Evolutionary conservation across 64 coral and sea anemone species (phyloP).

Genomic region (Catalaphyllia jardinei): DNA sequence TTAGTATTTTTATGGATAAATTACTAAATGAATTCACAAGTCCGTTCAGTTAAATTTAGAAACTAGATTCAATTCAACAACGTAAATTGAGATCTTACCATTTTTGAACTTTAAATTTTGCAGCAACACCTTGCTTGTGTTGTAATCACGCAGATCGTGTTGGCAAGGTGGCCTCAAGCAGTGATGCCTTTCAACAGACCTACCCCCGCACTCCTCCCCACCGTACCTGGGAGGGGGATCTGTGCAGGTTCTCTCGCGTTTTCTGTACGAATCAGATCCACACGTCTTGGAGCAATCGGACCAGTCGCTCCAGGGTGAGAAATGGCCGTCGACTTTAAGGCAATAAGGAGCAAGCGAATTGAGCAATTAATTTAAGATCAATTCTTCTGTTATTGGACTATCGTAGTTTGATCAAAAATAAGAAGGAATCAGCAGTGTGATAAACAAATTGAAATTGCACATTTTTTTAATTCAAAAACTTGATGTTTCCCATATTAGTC

Average conservation of each 20-base stretch:
- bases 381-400: too few species aligned
- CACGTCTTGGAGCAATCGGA: constrained; percentile 42
- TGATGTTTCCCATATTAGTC: too few species aligned
- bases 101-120: not conserved
- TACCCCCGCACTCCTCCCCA: constrained; percentile 33
- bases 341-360: not conserved
- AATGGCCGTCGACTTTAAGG: constrained; percentile 11
- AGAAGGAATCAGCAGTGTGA: too few species aligned
- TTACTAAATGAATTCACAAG: too few species aligned
- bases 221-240: constrained; percentile 28
- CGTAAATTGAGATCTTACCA: not conserved
- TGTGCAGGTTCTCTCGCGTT: constrained; percentile 23
- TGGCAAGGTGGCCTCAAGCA: constrained; percentile 7
- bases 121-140: not conserved
- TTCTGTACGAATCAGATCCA: constrained; percentile 8
- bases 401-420: too few species aligned
- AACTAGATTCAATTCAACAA: too few species aligned
- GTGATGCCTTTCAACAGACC: not conserved
- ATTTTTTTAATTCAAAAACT: too few species aligned
- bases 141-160: not conserved
- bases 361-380: too few species aligned
- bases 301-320: constrained; percentile 42
- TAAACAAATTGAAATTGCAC: too few species aligned
- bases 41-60: too few species aligned
- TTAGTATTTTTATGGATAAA: too few species aligned